Conservation (phyloP, 2,888 invertebrate genomes). For the Melipona beecheii region DNA sequence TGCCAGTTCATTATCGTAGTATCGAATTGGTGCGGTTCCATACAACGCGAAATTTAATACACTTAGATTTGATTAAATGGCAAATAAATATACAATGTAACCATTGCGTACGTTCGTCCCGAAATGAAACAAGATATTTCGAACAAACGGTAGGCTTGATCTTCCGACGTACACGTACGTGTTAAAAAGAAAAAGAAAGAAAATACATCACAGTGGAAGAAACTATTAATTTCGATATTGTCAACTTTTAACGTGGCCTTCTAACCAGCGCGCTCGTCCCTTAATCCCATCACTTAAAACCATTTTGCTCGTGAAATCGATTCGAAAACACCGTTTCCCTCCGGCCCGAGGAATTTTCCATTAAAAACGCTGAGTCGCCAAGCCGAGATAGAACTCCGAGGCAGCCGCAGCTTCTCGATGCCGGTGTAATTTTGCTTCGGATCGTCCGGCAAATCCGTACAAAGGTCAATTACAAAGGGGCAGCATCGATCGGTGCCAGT, state of each 20-base stretch:
- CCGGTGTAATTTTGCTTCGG: constrained; percentile 28
- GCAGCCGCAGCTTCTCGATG: constrained; percentile 4
- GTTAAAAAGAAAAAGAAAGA: too few species aligned
- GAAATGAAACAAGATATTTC: too few species aligned
- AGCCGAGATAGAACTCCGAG: background rate
- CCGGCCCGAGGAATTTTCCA: background rate
- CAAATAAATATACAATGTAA: background rate
- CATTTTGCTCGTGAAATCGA: background rate
- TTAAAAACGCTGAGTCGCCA: constrained; percentile 23
- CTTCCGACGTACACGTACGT: background rate
- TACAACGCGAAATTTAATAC: background rate
- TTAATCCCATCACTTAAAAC: background rate
- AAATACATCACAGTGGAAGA: background rate
- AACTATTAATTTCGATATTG: background rate
- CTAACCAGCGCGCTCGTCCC: background rate
- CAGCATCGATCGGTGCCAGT: constrained; percentile 28
- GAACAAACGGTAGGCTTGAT: background rate
- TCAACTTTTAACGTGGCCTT: background rate
- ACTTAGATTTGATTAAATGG: background rate
- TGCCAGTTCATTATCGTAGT: background rate
- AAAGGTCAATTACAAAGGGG: constrained; percentile 50
- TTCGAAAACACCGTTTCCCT: background rate
- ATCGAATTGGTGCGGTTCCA: background rate
- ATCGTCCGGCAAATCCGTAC: constrained; percentile 37
- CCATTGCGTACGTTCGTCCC: background rate